Conservation (phyloP, 1,140 invertebrate species). For the Saccostrea glomerata region DNA sequence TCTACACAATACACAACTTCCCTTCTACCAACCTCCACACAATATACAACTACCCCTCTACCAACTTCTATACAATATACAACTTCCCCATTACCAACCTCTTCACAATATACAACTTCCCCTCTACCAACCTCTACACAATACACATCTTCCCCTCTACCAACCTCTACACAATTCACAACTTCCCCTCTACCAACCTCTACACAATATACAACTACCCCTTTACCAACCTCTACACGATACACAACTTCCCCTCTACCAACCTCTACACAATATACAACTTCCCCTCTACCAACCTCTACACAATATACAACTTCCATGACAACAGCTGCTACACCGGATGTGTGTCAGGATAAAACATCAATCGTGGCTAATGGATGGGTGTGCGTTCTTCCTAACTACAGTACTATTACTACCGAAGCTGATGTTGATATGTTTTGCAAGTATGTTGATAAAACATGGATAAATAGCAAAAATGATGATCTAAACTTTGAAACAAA, state of each 20-base stretch:
- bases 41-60: too few species aligned
- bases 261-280: neutral
- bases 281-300: neutral
- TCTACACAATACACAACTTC: too few species aligned
- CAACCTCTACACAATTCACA: neutral
- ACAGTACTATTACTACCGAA: neutral
- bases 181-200: neutral
- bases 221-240: neutral
- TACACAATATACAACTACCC: neutral
- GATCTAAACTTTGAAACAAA: neutral
- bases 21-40: too few species aligned
- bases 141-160: neutral
- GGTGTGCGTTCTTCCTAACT: neutral
- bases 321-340: neutral
- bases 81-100: too few species aligned
- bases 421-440: neutral
- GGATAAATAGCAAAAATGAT: neutral
- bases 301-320: neutral
- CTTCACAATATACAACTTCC: too few species aligned
- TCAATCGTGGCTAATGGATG: constrained; percentile 1
- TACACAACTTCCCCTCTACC: neutral
- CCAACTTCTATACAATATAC: too few species aligned
- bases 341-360: neutral
- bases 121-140: too few species aligned
- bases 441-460: neutral